These are phyloP conservation scores for Hypena proboscidalis DNA, from an alignment of 2,888 invertebrate genomes.

Conservation along the genomic window DNA sequence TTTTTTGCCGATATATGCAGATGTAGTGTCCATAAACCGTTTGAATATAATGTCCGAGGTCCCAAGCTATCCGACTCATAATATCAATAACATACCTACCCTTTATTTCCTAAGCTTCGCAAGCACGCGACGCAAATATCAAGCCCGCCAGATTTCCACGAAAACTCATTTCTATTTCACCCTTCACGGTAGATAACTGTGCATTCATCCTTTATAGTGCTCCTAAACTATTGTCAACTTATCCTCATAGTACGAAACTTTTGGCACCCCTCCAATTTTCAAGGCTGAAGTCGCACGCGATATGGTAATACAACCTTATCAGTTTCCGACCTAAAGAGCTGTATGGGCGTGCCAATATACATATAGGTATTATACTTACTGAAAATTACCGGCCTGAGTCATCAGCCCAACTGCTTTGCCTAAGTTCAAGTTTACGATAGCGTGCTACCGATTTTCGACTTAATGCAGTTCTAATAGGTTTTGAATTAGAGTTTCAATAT, in stretches of 20 bases:
- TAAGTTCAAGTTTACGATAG: slow-evolving; percentile 20
- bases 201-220: slow-evolving; percentile 17
- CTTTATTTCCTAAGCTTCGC: too few relatives aligned
- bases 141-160: not conserved
- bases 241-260: slow-evolving; percentile 32
- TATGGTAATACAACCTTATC: slow-evolving; percentile 68
- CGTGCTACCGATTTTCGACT: slow-evolving; percentile 7
- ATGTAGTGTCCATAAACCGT: too few relatives aligned
- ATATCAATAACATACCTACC: too few relatives aligned
- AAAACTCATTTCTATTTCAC: slow-evolving; percentile 17
- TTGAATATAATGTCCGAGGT: too few relatives aligned
- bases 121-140: not conserved
- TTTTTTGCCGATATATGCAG: too few relatives aligned
- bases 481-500: slow-evolving; percentile 2
- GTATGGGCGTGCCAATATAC: slow-evolving; percentile 30
- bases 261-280: slow-evolving; percentile 58
- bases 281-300: slow-evolving; percentile 68
- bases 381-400: slow-evolving; percentile 48
- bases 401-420: slow-evolving; percentile 25
- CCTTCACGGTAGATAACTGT: slow-evolving; percentile 9
- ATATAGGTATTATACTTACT: slow-evolving; percentile 17
- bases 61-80: too few relatives aligned
- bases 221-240: slow-evolving; percentile 30
- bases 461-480: slow-evolving; percentile 15
- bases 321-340: slow-evolving; percentile 53